Conservation (phyloP, 2,888 invertebrate genomes). For the Drosophila anomalata region DNA sequence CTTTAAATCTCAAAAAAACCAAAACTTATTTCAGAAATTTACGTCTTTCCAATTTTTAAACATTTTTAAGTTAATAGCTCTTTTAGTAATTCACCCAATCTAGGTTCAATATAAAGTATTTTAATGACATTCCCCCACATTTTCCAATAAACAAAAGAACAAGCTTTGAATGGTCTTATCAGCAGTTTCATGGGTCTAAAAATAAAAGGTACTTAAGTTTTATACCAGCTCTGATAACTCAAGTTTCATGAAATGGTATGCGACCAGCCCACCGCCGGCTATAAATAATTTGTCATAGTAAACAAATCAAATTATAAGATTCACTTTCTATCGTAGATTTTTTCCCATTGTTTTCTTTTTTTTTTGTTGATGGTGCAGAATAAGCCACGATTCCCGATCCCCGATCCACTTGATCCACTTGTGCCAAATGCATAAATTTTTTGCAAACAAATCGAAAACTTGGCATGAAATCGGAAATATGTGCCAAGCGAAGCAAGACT, state of each 20-base stretch:
- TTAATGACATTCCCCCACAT: neutral
- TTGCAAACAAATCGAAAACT: slow-evolving; percentile 28
- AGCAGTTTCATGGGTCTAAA: slow-evolving; percentile 12
- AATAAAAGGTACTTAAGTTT: neutral
- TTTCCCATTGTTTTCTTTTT: neutral
- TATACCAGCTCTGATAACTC: slow-evolving; percentile 28
- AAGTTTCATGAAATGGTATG: slow-evolving; percentile 6
- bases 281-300: slow-evolving; percentile 16
- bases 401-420: slow-evolving; percentile 34
- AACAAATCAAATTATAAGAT: slow-evolving; percentile 12
- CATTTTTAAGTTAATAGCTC: neutral
- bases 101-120: neutral
- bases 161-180: slow-evolving; percentile 13
- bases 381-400: slow-evolving; percentile 7
- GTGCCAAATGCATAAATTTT: slow-evolving; percentile 41
- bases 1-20: no score
- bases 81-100: no score
- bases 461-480: slow-evolving; percentile 26
- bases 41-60: neutral
- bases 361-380: slow-evolving; percentile 16
- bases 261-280: slow-evolving; percentile 1
- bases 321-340: slow-evolving; percentile 33
- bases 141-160: neutral
- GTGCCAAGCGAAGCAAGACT: slow-evolving; percentile 24
- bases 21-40: no score